Base-by-base conservation (phyloP, 1,140 invertebrate species). In the Anadara kagoshimensis region DNA sequence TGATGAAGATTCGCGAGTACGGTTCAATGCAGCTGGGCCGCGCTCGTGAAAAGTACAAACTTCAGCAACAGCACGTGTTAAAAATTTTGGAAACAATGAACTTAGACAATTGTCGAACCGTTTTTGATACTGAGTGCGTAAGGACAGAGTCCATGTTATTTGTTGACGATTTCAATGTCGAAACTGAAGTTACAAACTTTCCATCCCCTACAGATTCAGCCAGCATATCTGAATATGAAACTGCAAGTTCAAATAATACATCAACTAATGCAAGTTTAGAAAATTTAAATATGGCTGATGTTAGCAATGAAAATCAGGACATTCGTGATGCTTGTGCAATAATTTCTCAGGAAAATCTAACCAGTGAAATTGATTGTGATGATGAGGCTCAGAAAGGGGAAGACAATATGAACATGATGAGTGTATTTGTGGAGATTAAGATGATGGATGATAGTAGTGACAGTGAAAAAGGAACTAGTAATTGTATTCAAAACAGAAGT, bases 71-170 rank as follows among this genome's bases (percentile, higher is more conserved):
- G 87, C 96, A 96, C 5, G 88, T 98, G 10, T 96, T 97, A 88
- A 98, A 98, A 87, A 94, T 98, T 1, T 86, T 98, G 45, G 97
- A 98, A 86, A 97, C 96, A 85, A 90, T 98, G 78, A 96, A 96
- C n/a, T 95, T 98, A 88, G 94, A 98, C 76, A 96, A 98, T 87
- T 97, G 97, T 86, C 97, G 96, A 84, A 93, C 95, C 49, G 86
- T 88, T 10, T 80, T 88, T 16, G 87, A 88, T 36, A 94, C 94
- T 0, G 87, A 89, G 45, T 96, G 95, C 88, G 93, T 94, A 0
- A 90, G 93, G 18, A 93, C 93, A 67, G 95, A 96, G 82, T 95
- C 94, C 1, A 86, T 90, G 76, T 78, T 90, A 16, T 90, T 89
- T 75, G 29, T 36, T 36, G 29, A 36, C 7, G 29, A 36, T 36